Evolutionary conservation across 2,888 invertebrate species (phyloP).

Genomic region (Plebejus melissa): DNA sequence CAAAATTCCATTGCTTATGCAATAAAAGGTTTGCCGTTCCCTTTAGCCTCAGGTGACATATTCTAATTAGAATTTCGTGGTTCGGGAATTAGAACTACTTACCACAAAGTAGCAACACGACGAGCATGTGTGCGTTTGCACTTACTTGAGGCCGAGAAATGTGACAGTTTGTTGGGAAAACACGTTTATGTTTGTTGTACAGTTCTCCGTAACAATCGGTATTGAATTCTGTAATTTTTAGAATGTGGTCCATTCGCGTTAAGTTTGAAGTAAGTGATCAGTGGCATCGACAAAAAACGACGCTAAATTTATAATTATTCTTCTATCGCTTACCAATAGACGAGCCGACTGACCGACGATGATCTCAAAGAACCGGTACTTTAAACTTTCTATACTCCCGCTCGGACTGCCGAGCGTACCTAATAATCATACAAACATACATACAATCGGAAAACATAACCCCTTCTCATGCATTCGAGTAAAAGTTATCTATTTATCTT

Average conservation of each 20-base stretch:
- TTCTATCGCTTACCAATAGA: too few species aligned
- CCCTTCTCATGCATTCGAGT: too few species aligned
- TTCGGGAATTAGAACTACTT: slow-evolving; percentile 12
- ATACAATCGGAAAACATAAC: too few species aligned
- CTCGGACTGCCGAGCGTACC: too few species aligned
- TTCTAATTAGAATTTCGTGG: slow-evolving; percentile 15
- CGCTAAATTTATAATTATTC: too few species aligned
- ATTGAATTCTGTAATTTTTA: background rate
- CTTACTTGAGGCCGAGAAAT: slow-evolving; percentile 6
- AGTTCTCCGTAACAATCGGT: slow-evolving; percentile 6
- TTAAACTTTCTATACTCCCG: too few species aligned
- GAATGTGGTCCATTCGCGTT: background rate
- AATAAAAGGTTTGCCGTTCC: background rate
- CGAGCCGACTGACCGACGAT: too few species aligned
- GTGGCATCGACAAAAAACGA: too few species aligned
- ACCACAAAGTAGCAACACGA: slow-evolving; percentile 7
- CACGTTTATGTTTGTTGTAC: slow-evolving; percentile 5
- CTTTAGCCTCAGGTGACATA: background rate
- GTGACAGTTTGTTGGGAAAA: slow-evolving; percentile 21
- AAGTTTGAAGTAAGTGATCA: background rate
- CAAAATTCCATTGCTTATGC: background rate
- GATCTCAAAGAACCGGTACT: too few species aligned
- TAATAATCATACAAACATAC: too few species aligned
- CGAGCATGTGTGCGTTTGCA: slow-evolving; percentile 5
- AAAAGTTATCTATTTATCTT: background rate